Conservation (phyloP, 1,140 invertebrate genomes). For the Rhyzopertha dominica region DNA sequence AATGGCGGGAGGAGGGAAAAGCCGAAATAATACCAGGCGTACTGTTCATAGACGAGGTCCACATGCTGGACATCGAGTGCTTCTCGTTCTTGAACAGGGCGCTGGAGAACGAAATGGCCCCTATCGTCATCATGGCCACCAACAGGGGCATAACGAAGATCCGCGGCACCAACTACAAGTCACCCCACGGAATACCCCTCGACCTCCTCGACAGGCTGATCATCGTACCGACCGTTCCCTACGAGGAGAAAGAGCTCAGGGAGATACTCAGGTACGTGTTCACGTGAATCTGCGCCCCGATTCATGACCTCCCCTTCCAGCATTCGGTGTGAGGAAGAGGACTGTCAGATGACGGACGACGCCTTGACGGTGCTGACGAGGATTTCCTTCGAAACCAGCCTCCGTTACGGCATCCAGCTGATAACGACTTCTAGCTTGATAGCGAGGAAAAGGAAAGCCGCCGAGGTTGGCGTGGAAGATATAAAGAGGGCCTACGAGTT, state of each 20-base stretch:
- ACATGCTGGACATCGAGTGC: slow-evolving; percentile 99
- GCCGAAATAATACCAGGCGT: slow-evolving; percentile 98
- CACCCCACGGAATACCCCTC: slow-evolving; percentile 94
- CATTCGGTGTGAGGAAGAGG: slow-evolving; percentile 88
- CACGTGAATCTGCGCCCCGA: not conserved
- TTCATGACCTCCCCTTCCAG: slow-evolving; percentile 21
- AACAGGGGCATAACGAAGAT: slow-evolving; percentile 96
- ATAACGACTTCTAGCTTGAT: slow-evolving; percentile 94
- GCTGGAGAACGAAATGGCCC: slow-evolving; percentile 94
- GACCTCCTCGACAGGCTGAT: slow-evolving; percentile 95
- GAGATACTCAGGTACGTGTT: slow-evolving; percentile 76
- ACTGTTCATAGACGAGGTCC: slow-evolving; percentile 89
- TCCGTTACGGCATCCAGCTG: slow-evolving; percentile 97
- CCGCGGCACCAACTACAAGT: slow-evolving; percentile 87
- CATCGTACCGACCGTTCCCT: slow-evolving; percentile 88
- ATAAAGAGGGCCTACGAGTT: slow-evolving; percentile 92
- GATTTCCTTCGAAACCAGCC: slow-evolving; percentile 88
- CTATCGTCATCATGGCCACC: slow-evolving; percentile 98
- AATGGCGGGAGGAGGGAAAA: slow-evolving; percentile 99
- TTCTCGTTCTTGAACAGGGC: slow-evolving; percentile 97
- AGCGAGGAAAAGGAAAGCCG: slow-evolving; percentile 73
- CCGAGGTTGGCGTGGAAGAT: slow-evolving; percentile 85
- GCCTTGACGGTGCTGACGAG: slow-evolving; percentile 87
- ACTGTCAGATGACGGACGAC: slow-evolving; percentile 91
- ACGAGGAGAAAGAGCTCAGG: slow-evolving; percentile 82